phyloP scores from a whole-genome alignment of 1,140 invertebrate genomes.

The Bombus waltoni region DNA sequence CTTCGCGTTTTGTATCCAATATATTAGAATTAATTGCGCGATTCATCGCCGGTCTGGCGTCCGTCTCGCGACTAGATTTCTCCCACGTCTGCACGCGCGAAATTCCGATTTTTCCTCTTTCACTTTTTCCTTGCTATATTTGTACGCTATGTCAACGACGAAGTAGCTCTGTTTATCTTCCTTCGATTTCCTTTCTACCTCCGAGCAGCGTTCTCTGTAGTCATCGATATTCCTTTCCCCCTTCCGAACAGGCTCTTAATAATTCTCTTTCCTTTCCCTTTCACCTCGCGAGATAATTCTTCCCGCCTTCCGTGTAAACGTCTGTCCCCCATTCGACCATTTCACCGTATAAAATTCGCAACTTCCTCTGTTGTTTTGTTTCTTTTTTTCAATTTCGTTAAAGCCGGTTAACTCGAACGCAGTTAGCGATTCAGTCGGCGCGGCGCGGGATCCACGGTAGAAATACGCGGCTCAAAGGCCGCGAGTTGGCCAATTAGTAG shows the following conservation, averaged over 20 bases:
- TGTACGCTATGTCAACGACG: too few species aligned
- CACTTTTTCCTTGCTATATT: too few species aligned
- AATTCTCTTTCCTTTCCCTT: not conserved
- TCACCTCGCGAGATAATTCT: not conserved
- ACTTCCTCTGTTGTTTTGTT: not conserved
- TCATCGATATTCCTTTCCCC: not conserved
- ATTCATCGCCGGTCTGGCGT: not conserved
- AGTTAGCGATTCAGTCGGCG: not conserved
- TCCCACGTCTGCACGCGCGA: too few species aligned
- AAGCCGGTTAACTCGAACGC: not conserved
- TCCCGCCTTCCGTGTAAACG: not conserved
- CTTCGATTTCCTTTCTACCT: slow-evolving; percentile 1
- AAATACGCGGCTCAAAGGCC: slow-evolving; percentile 8
- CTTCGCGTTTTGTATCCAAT: not conserved
- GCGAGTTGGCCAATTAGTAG: slow-evolving; percentile 47
- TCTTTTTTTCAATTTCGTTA: not conserved
- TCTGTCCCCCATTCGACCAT: not conserved
- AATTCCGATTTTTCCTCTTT: not conserved
- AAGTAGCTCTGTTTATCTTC: slow-evolving; percentile 14
- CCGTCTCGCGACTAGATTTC: not conserved
- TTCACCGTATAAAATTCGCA: not conserved
- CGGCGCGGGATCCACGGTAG: not conserved
- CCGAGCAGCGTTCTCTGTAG: not conserved
- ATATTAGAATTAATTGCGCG: not conserved
- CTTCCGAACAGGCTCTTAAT: not conserved